Evolutionary conservation across 2,113 vertebrate genomes (phyloP).

Genomic region (Zootoca vivipara): DNA sequence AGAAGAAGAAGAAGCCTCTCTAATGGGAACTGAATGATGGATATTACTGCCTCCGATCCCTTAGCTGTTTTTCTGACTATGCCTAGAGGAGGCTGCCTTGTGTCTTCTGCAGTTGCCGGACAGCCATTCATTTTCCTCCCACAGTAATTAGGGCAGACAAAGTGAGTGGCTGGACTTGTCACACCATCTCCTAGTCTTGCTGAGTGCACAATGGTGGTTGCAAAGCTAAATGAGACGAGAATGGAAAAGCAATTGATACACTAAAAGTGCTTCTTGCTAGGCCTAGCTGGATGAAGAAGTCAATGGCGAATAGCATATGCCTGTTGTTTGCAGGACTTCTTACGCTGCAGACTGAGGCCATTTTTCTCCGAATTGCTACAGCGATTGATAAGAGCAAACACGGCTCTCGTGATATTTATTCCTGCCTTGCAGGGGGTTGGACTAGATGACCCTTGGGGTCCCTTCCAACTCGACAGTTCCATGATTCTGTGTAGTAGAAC

Average conservation of each 20-base stretch:
- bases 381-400: neutral
- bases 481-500: neutral
- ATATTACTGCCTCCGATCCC: neutral
- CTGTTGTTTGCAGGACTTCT: neutral
- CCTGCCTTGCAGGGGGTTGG: no score
- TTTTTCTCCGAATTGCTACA: neutral
- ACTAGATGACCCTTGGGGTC: no score
- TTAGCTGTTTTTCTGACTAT: neutral
- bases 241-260: neutral
- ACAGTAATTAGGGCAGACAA: neutral
- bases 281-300: neutral
- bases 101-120: neutral
- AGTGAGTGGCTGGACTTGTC: neutral
- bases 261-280: neutral
- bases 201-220: neutral
- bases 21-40: neutral
- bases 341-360: neutral
- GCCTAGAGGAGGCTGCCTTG: neutral
- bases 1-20: no score
- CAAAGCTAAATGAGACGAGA: neutral
- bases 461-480: no score
- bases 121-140: neutral
- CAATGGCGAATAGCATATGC: neutral
- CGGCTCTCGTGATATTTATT: no score
- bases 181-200: neutral